A percentile compares a stretch with the other conserved stretches of the same genome.
phyloP scores from a whole-genome alignment of 2,113 vertebrate species.

The Oncorhynchus mykiss region DNA sequence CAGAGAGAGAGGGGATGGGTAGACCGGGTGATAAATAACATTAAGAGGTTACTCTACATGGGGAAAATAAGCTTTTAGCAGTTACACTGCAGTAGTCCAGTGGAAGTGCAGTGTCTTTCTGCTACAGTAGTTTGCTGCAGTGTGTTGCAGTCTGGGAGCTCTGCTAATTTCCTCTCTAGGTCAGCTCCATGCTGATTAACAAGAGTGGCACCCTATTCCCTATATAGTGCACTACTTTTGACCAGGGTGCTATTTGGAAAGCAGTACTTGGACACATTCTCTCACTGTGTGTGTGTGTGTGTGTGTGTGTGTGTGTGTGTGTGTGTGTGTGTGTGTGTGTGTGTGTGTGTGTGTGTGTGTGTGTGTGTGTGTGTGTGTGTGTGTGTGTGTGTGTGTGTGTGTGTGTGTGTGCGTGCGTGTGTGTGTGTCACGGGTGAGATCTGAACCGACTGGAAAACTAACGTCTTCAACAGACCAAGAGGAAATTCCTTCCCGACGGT shows the following conservation, averaged over 20 bases:
- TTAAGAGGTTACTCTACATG: background rate
- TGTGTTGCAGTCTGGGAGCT: conserved; percentile 40
- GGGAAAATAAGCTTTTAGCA: conserved; percentile 10
- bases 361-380: too few species aligned
- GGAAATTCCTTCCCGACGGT: too few species aligned
- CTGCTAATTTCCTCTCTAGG: conserved; percentile 39
- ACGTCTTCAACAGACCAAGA: too few species aligned
- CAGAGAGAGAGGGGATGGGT: background rate
- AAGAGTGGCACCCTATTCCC: background rate
- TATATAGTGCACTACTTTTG: too few species aligned
- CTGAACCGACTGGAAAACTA: too few species aligned
- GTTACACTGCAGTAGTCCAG: background rate
- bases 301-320: background rate
- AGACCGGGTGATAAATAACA: background rate
- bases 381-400: too few species aligned
- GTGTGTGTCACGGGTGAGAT: background rate
- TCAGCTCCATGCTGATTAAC: conserved; percentile 40
- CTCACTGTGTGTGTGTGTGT: background rate
- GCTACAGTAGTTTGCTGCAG: conserved; percentile 10
- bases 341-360: background rate
- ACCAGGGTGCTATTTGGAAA: too few species aligned
- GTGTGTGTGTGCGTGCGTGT: background rate
- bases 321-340: too few species aligned
- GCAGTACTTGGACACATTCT: background rate
- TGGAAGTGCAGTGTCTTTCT: conserved; percentile 36